Conservation (phyloP, 2,888 invertebrate species). For the Phalera bucephala region DNA sequence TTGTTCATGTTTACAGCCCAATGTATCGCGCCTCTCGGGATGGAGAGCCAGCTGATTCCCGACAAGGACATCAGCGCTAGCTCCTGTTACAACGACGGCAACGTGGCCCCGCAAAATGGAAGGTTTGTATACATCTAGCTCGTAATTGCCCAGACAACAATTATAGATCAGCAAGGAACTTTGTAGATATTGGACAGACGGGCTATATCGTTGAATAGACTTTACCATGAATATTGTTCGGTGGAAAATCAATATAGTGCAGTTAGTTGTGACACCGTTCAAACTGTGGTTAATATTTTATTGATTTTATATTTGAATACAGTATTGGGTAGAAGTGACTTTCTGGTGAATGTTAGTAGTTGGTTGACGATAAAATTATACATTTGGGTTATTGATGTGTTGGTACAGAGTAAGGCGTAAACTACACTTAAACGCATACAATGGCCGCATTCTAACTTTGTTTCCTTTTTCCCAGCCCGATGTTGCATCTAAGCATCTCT, state of each 20-base stretch:
- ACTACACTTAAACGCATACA: no score
- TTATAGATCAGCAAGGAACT: slow-evolving; percentile 1
- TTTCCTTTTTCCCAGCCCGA: no score
- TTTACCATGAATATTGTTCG: background rate
- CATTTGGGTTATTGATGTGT: no score
- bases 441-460: no score
- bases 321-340: no score
- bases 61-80: slow-evolving; percentile 92
- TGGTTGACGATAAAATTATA: no score
- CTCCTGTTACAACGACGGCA: slow-evolving; percentile 92
- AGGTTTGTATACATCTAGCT: slow-evolving; percentile 78
- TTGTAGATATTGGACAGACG: background rate
- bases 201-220: background rate
- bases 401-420: no score
- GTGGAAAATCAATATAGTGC: background rate
- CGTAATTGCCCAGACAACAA: background rate
- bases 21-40: slow-evolving; percentile 92
- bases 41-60: slow-evolving; percentile 92
- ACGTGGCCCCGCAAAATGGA: slow-evolving; percentile 93
- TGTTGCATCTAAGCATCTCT: no score
- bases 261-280: background rate
- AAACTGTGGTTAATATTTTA: no score
- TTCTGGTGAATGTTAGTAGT: no score
- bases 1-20: slow-evolving; percentile 84
- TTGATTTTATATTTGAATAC: no score